A percentile compares a stretch with the other conserved stretches of the same genome.
phyloP scores from a whole-genome alignment of 2,797 vertebrate species.

The Adelosebastes latens region DNA sequence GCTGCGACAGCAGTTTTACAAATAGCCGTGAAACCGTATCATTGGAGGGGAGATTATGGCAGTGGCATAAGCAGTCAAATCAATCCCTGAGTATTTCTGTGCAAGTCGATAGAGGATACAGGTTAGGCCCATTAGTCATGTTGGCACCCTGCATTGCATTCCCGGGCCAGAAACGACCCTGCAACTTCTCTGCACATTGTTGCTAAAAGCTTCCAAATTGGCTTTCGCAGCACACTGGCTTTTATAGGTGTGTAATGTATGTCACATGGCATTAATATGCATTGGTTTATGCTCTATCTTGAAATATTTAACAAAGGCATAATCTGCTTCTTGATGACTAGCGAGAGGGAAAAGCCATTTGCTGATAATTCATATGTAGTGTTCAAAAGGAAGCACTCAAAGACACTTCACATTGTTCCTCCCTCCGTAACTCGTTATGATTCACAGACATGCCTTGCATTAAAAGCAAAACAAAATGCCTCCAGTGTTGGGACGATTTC shows the following conservation, averaged over 20 bases:
- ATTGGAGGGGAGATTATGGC: conserved; percentile 76
- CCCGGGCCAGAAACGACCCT: conserved; percentile 37
- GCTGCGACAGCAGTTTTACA: conserved; percentile 68
- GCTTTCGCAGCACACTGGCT: conserved; percentile 18
- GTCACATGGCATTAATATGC: conserved; percentile 27
- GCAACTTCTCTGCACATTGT: conserved; percentile 38
- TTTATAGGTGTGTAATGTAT: conserved; percentile 32
- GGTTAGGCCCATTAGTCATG: conserved; percentile 81
- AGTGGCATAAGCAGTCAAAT: conserved; percentile 77
- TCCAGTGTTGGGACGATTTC: conserved; percentile 62
- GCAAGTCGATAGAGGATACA: conserved; percentile 74
- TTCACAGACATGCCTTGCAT: conserved; percentile 62
- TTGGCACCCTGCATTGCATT: conserved; percentile 68
- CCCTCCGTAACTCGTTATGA: conserved; percentile 53
- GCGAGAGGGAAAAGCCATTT: conserved; percentile 26
- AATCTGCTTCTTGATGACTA: conserved; percentile 39
- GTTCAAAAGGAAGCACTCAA: conserved; percentile 47
- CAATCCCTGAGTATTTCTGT: conserved; percentile 79
- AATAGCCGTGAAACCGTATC: conserved; percentile 68
- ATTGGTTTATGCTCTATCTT: conserved; percentile 31
- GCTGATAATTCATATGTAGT: conserved; percentile 35
- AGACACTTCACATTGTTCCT: conserved; percentile 54
- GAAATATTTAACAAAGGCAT: conserved; percentile 51
- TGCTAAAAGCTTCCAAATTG: conserved; percentile 41
- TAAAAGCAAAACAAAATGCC: conserved; percentile 68